These are phyloP conservation scores for Amorpha juglandis DNA, from an alignment of 2,888 invertebrate species.

Conservation along the genomic window DNA sequence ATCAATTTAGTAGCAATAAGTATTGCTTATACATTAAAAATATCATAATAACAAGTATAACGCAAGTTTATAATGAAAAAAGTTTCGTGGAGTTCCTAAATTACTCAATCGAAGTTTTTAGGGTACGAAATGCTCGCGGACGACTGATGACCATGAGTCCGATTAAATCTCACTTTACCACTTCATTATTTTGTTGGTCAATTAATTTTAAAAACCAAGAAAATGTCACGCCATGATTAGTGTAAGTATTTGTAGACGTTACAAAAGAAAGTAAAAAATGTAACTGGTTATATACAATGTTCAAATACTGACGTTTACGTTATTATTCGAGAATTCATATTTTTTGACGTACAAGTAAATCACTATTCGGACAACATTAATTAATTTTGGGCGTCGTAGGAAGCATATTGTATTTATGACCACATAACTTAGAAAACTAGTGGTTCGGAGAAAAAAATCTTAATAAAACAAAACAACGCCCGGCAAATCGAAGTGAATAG, in stretches of 20 bases:
- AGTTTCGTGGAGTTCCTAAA: conserved; percentile 57
- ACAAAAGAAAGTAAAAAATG: no score
- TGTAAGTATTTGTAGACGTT: background rate
- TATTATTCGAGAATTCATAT: no score
- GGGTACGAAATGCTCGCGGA: conserved; percentile 35
- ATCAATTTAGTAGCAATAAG: conserved; percentile 28
- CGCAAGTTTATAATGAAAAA: conserved; percentile 57
- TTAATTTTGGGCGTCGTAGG: no score
- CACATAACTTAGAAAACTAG: no score
- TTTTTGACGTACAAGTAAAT: no score
- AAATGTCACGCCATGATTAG: background rate
- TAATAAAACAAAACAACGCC: no score
- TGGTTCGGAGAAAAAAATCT: no score
- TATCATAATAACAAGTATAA: conserved; percentile 45
- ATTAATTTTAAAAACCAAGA: background rate
- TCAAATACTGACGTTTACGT: no score
- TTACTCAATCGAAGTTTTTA: conserved; percentile 53
- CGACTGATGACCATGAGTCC: conserved; percentile 39
- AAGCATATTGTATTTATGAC: no score
- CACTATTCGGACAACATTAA: no score
- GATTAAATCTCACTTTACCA: conserved; percentile 40
- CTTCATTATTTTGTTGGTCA: background rate
- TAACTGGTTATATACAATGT: no score
- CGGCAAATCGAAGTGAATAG: no score
- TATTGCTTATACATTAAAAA: conserved; percentile 39